These are phyloP conservation scores for Lepidocyrtoides sp. DNA, from an alignment of 2,888 invertebrate genomes.

Conservation along the genomic window DNA sequence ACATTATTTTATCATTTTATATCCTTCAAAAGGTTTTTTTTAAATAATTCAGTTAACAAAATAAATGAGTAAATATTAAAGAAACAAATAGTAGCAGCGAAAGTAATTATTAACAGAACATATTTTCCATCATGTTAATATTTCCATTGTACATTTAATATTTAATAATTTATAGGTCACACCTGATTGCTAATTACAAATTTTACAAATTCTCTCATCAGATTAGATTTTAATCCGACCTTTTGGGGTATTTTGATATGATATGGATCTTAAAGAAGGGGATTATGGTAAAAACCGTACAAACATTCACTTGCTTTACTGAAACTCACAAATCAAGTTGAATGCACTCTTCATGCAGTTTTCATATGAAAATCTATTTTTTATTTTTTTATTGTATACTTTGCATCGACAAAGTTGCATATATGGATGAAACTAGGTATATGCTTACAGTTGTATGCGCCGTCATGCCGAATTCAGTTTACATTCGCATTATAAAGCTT, in stretches of 20 bases:
- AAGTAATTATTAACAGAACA: background rate
- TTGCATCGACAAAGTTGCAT: background rate
- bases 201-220: background rate
- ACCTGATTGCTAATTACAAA: background rate
- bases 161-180: conserved; percentile 33
- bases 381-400: background rate
- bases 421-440: background rate
- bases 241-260: conserved; percentile 11
- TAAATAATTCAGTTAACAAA: background rate
- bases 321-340: too few species aligned
- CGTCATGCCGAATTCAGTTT: too few species aligned
- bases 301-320: too few species aligned
- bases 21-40: background rate
- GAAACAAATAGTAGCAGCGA: background rate
- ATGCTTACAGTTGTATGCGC: too few species aligned
- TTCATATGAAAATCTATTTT: background rate
- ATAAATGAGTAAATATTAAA: background rate
- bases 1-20: conserved; percentile 12
- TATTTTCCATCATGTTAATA: background rate
- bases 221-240: background rate
- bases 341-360: background rate
- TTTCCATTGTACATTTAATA: background rate
- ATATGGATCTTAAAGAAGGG: background rate
- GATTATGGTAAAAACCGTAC: too few species aligned
- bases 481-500: background rate